Base-by-base conservation (phyloP, 2,888 invertebrate genomes). In the Dolichopus griseipennis region DNA sequence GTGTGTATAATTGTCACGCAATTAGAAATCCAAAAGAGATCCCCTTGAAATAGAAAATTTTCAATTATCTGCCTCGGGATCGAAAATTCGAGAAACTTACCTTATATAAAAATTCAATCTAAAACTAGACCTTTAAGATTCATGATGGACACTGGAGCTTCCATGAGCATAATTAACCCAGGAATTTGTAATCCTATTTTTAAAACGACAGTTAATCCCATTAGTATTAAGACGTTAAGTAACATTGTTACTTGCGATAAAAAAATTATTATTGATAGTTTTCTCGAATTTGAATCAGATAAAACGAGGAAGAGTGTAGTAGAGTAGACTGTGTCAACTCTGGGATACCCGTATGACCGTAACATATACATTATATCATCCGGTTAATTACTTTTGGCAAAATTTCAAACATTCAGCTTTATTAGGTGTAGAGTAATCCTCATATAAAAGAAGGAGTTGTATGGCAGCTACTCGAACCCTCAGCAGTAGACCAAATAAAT, bases 31-130 rank as follows among this genome's bases (percentile, higher is more conserved):
- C 37, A 7, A 9, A 37, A 37, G 41, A 27, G 41, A 27, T 18
- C 9, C 18, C 18, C 27, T 33, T 15, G n/a, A 9, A 64, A 27
- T 21, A 43, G 33, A 66, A 68, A 68, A 68, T 68, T 68, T 68
- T 68, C 68, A 21, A 20, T 68, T n/a, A 65, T 12, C 20, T 65
- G 64, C 68, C 66, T 66, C 66, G 66, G 68, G 61, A 62, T 37
- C 37, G 3, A 33, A 33, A 15, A 2, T 18, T 52, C 15, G 12
- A 65, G 66, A 52, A 27, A 37, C 18, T 8, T 66, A 33, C 68
- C 66, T 33, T 68, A 68, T 68, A 68, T 68, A 65, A 68, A 22
- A 22, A 22, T 62, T 1, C 62, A 62, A 8, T 22, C 62, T 6
- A 62, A 62, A 22, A 7, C 8, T 21, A 21, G 22, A 62, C 62